phyloP scores from a whole-genome alignment of 2,797 vertebrate species.

The Natrix natrix region DNA sequence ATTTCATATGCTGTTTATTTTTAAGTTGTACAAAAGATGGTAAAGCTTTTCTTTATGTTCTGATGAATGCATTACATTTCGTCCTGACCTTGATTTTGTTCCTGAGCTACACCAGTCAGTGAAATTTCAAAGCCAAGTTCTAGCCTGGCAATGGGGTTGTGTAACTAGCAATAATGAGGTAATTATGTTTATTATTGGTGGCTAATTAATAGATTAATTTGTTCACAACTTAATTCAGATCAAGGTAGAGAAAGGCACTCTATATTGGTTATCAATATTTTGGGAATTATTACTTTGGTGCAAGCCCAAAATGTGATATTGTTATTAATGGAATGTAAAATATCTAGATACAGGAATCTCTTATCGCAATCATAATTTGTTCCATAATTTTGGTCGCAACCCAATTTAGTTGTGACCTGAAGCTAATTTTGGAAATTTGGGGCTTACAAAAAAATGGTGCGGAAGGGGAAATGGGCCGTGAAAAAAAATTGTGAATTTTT shows the following conservation, averaged over 20 bases:
- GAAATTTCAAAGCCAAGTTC: background rate
- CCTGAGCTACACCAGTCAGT: background rate
- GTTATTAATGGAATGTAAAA: slow-evolving; percentile 8
- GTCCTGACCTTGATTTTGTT: slow-evolving; percentile 2
- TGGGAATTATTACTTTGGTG: background rate
- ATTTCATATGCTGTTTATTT: background rate
- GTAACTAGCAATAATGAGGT: background rate
- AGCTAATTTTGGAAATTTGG: too few species aligned
- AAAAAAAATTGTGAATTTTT: too few species aligned
- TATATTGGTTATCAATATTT: slow-evolving; percentile 1
- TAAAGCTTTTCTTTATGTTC: background rate
- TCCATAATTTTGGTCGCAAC: too few species aligned
- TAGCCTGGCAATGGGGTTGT: background rate
- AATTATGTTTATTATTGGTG: background rate
- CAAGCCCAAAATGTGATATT: background rate
- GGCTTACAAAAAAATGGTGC: too few species aligned
- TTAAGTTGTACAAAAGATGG: background rate
- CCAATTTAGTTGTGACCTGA: too few species aligned
- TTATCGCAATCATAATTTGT: too few species aligned
- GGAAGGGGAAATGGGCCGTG: too few species aligned
- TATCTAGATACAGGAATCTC: background rate
- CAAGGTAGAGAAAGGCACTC: background rate
- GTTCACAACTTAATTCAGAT: background rate
- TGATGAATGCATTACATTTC: background rate
- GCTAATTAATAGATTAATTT: background rate